Evolutionary conservation across 2,888 invertebrate genomes (phyloP), one percentile per base, ranked within the genome.

Genomic region (Calameuta filiformis): DNA sequence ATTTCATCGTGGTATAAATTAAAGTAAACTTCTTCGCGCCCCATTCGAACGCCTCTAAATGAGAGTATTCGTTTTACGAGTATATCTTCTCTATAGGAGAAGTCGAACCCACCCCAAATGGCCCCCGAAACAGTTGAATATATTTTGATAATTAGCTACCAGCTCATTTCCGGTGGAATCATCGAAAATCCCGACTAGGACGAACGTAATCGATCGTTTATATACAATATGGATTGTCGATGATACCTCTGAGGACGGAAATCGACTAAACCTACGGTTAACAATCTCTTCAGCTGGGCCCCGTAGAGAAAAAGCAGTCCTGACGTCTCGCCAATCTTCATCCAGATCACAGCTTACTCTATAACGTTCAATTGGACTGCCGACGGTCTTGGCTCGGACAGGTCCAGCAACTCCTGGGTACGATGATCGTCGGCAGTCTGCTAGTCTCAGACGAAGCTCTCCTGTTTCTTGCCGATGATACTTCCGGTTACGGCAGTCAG

Each of bases 371-470:
- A 23, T 56, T 56, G 56, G 56, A 56, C 56, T 56, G 56, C 56
- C 56, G 56, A 56, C 56, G 0, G 15, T 56, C 56, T 56, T 56
- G 56, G 56, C 15, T 56, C 56, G 56, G 56, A 56, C 56, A 23
- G 23, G 23, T 56, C 56, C 56, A 56, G 23, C 23, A 56, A 9
- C 56, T 56, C 56, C 23, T 56, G 56, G 34, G 71, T 71, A 34
- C 33, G 71, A 71, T 15, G 33, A 33, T 34, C 12, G 34, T 33
- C 71, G 34, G 34, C 33, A 31, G 33, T 34, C 33, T 71, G 33
- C 71, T 71, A 68, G 56, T 75, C 76, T 86, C 82, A 90, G 80
- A 90, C 90, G 78, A 89, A 90, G 79, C 90, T 90, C 81, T 90
- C 90, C 78, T 86, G 86, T 76, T 88, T 87, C 78, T 86, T 89